phyloP scores from a whole-genome alignment of 2,888 invertebrate species.

The Amphipoea lucens region DNA sequence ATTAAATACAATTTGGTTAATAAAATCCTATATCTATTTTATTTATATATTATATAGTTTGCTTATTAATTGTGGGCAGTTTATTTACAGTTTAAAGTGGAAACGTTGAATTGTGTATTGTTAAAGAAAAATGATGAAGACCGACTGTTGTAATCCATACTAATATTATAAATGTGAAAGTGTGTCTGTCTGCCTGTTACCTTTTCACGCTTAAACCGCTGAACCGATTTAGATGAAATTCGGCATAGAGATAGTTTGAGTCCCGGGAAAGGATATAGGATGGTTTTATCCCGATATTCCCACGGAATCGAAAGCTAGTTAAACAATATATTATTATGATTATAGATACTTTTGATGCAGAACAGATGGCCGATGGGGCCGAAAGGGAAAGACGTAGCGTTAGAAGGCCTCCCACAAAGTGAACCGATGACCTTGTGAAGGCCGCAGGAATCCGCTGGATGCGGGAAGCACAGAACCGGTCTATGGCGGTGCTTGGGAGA shows the following conservation, averaged over 20 bases:
- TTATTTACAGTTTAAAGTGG: not conserved
- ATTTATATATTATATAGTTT: constrained; percentile 64
- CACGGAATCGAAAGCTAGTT: no score
- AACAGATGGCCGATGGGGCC: not conserved
- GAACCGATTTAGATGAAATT: no score
- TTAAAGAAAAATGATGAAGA: not conserved
- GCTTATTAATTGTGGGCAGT: constrained; percentile 41
- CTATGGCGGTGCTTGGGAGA: not conserved
- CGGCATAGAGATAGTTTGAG: no score
- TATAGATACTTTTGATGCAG: no score
- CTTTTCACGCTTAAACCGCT: no score
- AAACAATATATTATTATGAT: not conserved
- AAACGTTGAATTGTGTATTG: not conserved
- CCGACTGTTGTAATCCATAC: not conserved
- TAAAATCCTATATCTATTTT: constrained; percentile 69
- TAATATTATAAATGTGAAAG: no score
- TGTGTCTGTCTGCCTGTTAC: no score
- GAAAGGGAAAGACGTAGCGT: not conserved
- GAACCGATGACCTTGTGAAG: not conserved
- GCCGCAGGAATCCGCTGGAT: not conserved
- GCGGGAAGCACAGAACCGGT: not conserved
- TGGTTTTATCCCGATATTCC: no score
- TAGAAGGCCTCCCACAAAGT: not conserved
- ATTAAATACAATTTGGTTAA: constrained; percentile 74
- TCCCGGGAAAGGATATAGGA: no score